Evolutionary conservation across 2,888 invertebrate genomes (phyloP), one percentile per base, ranked within the genome.

Genomic region (Entomobrya proxima): DNA sequence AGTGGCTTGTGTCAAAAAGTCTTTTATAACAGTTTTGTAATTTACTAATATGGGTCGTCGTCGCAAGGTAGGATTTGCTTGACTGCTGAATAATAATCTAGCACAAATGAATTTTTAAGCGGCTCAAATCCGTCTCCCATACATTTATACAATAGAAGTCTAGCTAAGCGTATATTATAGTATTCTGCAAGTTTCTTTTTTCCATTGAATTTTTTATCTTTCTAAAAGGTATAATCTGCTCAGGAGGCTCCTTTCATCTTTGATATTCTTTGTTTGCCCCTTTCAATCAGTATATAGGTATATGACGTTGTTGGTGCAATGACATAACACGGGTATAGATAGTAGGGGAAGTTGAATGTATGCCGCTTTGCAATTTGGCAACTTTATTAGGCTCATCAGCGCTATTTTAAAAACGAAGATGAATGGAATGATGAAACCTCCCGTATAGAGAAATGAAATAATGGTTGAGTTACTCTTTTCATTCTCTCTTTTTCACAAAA

Each of bases 381-480:
- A 1, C 24, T 67, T 24, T 18, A 40, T 67, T 21, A n/a, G 35
- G 21, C 32, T 5, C 30, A 32, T 67, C 67, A 15, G 15, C 72
- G 44, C 15, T 40, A 40, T 27, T 67, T 72, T 27, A 47, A 72
- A 67, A 30, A 32, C 21, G 24, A 52, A 2, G 18, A 75, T 35
- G 35, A 21, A 50, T 30, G 47, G 27, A 78, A 85, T 85, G 85
- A 85, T 50, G 85, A 85, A 85, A 85, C 74, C 78, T 78, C 61
- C 74, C 52, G 18, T 47, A 61, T 40, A 85, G 75, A 77, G 75
- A 78, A 85, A 85, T 85, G 74, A 55, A 74, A 74, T 79, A 85
- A 85, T 85, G 80, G 75, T 67, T 85, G 85, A 78, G 67, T 74
- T 78, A 40, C 78, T 47, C 78, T 85, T 78, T 85, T 79, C 79